Percentiles rank a stretch among this genome's conserved stretches.
phyloP scores from a whole-genome alignment of 2,113 vertebrate genomes.

The Thomomys bottae region DNA sequence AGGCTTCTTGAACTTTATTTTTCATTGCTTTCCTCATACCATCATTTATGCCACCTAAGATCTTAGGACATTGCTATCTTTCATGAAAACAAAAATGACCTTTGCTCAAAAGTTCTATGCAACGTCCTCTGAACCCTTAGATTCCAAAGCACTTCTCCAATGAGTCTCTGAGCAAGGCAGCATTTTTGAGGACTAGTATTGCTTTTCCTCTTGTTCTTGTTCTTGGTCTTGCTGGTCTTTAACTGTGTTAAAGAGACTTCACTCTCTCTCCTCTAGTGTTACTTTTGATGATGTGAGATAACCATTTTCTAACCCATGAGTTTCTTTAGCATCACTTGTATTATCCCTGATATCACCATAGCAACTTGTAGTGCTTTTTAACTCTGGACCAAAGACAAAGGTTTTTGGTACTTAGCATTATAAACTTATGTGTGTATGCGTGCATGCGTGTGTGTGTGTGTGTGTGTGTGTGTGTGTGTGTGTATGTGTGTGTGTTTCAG shows the following conservation, averaged over 20 bases:
- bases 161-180: not conserved
- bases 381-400: not conserved
- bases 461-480: too few relatives aligned
- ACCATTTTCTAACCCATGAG: not conserved
- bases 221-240: not conserved
- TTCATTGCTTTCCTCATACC: not conserved
- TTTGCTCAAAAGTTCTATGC: not conserved
- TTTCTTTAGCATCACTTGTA: not conserved
- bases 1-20: not conserved
- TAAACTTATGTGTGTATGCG: too few relatives aligned
- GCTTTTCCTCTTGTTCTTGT: not conserved
- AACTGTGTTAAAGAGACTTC: not conserved
- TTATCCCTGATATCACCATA: not conserved
- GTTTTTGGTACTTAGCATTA: not conserved
- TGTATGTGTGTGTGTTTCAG: too few relatives aligned
- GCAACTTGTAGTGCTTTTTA: not conserved
- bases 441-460: too few relatives aligned
- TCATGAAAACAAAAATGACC: not conserved
- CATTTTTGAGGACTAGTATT: not conserved
- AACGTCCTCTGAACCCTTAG: not conserved
- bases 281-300: not conserved
- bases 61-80: not conserved
- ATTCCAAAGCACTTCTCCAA: not conserved
- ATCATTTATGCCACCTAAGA: too few relatives aligned
- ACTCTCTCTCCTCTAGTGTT: not conserved